Base-by-base conservation (phyloP, 2,888 invertebrate species). In the Eutolmus rufibarbis region DNA sequence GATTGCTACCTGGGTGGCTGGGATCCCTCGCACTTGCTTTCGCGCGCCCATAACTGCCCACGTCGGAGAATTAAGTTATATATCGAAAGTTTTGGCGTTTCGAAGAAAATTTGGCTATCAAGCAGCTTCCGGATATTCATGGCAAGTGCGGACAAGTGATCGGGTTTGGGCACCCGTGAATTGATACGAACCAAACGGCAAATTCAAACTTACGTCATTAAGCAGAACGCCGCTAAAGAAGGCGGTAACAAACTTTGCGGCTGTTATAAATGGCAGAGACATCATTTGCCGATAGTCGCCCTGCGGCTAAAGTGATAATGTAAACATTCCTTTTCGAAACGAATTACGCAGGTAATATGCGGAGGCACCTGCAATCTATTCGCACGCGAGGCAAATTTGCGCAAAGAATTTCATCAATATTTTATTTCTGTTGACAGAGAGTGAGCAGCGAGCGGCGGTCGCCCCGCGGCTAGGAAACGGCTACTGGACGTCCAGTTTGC, bases 1-100 rank as follows among this genome's bases (percentile, higher is more conserved):
- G 89, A 89, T 89, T 88, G 87, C 89, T 88, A 88, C 90, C 86
- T 89, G 88, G 89, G 89, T 89, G 89, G 89, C 86, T 76, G 37
- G 23, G 56, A 74, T 77, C 31, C 19, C 56, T 56, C 78, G 66
- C 77, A 77, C 56, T n/a, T 76, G 46, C 34, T 14, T 16, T 46
- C 66, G 19, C 19, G 46, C 34, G 19, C 8, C 79, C 28, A 23
- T n/a, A 1, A 19, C 66, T 23, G 23, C 66, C 66, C 66, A 28
- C 28, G 66, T 66, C 66, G 28, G 28, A 14, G 23, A 23, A 66
- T 66, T 66, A 66, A 66, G 66, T 66, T 66, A 66, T 66, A 66
- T 28, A 66, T 12, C 66, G 9, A 66, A 23, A 66, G 51, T 16
- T 66, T 66, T 66, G 66, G 66, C 66, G 19, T 66, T 66, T 66